These are phyloP conservation scores for Callaeas wilsoni DNA, from an alignment of 2,113 vertebrate species.

Conservation along the genomic window DNA sequence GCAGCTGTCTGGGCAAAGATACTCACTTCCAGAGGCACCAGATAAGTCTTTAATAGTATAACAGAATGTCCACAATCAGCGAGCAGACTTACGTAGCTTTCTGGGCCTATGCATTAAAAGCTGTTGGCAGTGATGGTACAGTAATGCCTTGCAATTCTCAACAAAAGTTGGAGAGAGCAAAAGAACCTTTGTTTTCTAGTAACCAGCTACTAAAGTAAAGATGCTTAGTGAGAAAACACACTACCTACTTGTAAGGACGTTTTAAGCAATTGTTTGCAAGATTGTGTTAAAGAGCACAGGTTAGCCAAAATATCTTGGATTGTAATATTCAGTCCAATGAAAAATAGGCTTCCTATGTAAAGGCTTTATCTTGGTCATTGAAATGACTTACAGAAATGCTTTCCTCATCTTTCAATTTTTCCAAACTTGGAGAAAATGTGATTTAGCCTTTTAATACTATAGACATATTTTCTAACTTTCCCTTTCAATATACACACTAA, in stretches of 20 bases:
- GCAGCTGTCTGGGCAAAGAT: neutral
- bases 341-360: neutral
- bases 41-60: neutral
- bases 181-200: neutral
- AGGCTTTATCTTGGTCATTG: neutral
- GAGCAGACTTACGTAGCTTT: accelerated
- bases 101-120: neutral
- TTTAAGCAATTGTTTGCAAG: neutral
- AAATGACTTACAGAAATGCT: neutral
- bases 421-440: neutral
- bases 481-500: neutral
- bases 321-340: neutral
- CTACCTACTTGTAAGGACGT: neutral
- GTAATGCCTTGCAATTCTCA: neutral
- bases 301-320: neutral
- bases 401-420: neutral
- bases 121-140: neutral
- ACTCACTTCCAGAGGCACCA: neutral
- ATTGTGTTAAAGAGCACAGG: neutral
- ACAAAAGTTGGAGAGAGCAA: neutral
- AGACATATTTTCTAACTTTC: neutral
- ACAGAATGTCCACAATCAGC: neutral
- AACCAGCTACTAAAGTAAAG: neutral
- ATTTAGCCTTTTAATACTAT: neutral
- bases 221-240: neutral